Conservation (phyloP, 2,797 vertebrate species). For the Astyanax mexicanus region DNA sequence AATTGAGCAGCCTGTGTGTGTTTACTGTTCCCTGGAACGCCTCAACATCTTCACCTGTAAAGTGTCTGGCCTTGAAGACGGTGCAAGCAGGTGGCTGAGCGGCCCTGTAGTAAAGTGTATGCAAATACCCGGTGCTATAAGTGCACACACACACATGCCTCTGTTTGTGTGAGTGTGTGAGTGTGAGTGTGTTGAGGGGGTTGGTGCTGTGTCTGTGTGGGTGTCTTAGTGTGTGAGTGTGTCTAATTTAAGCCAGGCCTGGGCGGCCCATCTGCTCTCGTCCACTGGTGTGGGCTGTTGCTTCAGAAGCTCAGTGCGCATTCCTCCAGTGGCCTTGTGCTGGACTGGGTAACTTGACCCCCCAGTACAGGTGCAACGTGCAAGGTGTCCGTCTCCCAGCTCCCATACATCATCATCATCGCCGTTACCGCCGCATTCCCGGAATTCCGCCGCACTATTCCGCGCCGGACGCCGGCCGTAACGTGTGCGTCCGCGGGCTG, state of each 20-base stretch:
- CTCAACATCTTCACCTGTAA: slow-evolving; percentile 51
- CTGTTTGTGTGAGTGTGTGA: slow-evolving; percentile 40
- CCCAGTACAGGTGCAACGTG: slow-evolving; percentile 76
- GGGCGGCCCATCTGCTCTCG: slow-evolving; percentile 57
- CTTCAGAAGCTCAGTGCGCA: slow-evolving; percentile 59
- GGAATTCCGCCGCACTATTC: slow-evolving; percentile 65
- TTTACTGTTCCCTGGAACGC: slow-evolving; percentile 37
- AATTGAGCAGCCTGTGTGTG: slow-evolving; percentile 41
- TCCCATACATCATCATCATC: slow-evolving; percentile 60
- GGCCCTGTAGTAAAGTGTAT: slow-evolving; percentile 49
- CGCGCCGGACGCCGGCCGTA: slow-evolving; percentile 51
- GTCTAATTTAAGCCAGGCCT: slow-evolving; percentile 60
- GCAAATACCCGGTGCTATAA: slow-evolving; percentile 50
- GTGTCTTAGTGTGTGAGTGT: slow-evolving; percentile 44
- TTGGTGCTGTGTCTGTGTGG: slow-evolving; percentile 17
- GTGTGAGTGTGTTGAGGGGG: slow-evolving; percentile 32
- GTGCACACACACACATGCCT: slow-evolving; percentile 19
- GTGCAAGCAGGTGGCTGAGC: slow-evolving; percentile 45
- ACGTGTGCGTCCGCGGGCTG: slow-evolving; percentile 53
- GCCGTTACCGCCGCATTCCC: slow-evolving; percentile 69
- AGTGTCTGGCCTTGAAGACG: slow-evolving; percentile 8
- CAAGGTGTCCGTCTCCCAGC: slow-evolving; percentile 72
- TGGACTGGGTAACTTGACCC: slow-evolving; percentile 62
- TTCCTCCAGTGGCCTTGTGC: slow-evolving; percentile 59
- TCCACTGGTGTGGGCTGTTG: slow-evolving; percentile 54